These are phyloP conservation scores for Vimba vimba DNA, from an alignment of 2,113 vertebrate genomes.

Conservation along the genomic window DNA sequence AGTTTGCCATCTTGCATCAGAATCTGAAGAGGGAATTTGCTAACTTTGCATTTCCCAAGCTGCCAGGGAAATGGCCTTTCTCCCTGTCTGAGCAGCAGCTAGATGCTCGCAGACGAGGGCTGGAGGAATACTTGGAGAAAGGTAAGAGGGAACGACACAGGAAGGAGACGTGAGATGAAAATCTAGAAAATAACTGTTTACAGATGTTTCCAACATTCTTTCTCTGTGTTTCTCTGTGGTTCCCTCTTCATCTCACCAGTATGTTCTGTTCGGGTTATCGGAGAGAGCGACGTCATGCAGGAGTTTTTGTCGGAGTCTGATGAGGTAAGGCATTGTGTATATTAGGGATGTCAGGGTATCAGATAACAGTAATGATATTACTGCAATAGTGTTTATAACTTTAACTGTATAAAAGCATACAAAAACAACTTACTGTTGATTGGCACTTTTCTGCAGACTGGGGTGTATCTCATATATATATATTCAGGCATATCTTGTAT, in stretches of 20 bases:
- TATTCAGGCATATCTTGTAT: no score
- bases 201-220: constrained; percentile 13
- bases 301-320: constrained; percentile 97
- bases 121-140: constrained; percentile 96
- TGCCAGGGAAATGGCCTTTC: constrained; percentile 97
- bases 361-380: not conserved
- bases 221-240: not conserved
- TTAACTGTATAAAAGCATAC: not conserved
- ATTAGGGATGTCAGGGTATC: not conserved
- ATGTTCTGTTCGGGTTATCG: constrained; percentile 94
- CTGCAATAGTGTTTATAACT: no score
- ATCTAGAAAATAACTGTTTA: not conserved
- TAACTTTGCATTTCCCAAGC: constrained; percentile 93
- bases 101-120: constrained; percentile 87
- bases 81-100: constrained; percentile 95
- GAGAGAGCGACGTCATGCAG: constrained; percentile 98
- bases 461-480: no score
- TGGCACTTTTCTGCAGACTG: no score
- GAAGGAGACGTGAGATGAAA: not conserved
- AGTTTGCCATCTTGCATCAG: constrained; percentile 93
- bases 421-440: not conserved
- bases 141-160: constrained; percentile 66
- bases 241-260: constrained; percentile 70
- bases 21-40: constrained; percentile 95
- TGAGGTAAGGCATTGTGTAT: constrained; percentile 78